A percentile compares a stretch with the other conserved stretches of the same genome.
These are phyloP conservation scores for Chromobotia macracanthus DNA, from an alignment of 2,797 vertebrate genomes.

Conservation along the genomic window DNA sequence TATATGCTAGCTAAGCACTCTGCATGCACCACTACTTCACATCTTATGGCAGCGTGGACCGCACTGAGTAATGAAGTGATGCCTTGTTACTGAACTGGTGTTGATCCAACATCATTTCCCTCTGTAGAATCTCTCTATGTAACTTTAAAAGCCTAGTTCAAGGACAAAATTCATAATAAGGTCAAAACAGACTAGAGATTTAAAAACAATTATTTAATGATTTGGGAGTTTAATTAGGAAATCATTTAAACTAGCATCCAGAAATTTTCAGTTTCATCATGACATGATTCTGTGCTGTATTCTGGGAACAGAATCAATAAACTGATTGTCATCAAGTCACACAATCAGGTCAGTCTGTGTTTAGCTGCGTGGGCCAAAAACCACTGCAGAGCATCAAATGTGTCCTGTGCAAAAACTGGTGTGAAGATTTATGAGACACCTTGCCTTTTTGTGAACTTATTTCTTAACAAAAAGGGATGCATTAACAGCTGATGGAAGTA, in stretches of 20 bases:
- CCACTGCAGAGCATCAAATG: not conserved
- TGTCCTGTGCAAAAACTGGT: not conserved
- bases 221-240: not conserved
- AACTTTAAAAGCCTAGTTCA: slow-evolving; percentile 1
- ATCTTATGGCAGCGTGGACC: slow-evolving; percentile 35
- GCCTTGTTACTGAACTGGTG: slow-evolving; percentile 31
- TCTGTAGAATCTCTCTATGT: not conserved
- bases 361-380: not conserved
- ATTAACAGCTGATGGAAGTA: not conserved
- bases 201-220: not conserved
- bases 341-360: not conserved
- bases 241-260: not conserved
- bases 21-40: slow-evolving; percentile 26
- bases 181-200: not conserved
- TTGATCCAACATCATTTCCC: slow-evolving; percentile 38
- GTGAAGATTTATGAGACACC: not conserved
- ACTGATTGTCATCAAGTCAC: slow-evolving; percentile 2
- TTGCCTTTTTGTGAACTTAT: not conserved
- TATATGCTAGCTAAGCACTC: slow-evolving; percentile 56
- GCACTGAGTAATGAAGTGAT: slow-evolving; percentile 39
- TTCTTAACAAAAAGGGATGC: not conserved
- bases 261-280: not conserved
- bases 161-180: not conserved
- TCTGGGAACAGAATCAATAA: slow-evolving; percentile 10
- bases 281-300: not conserved